Percentiles rank a stretch among this genome's conserved stretches.
These are phyloP conservation scores for Montipora efflorescens DNA, from an alignment of 64 coral and sea anemone genomes.

Conservation along the genomic window DNA sequence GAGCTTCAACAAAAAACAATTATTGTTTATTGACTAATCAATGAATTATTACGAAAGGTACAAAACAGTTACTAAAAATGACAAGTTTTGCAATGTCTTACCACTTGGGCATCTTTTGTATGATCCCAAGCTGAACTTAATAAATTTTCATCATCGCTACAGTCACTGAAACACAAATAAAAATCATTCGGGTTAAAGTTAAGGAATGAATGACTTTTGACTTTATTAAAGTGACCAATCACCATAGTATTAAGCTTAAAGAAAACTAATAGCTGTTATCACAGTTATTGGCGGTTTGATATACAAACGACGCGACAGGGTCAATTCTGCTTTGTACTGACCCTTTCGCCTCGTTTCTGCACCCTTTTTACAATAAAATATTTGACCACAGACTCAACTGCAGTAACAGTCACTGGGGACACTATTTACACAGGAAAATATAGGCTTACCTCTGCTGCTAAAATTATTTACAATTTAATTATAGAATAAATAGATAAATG, in stretches of 20 bases:
- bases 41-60: slow-evolving; percentile 20
- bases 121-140: slow-evolving; percentile 19
- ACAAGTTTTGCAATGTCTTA: slow-evolving; percentile 25
- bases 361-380: no score
- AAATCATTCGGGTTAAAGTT: slow-evolving; percentile 26
- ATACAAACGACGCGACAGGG: neutral
- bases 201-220: neutral
- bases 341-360: no score
- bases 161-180: slow-evolving; percentile 29
- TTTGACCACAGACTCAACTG: no score
- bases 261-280: slow-evolving; percentile 11
- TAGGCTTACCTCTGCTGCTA: no score
- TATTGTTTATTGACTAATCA: neutral
- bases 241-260: neutral
- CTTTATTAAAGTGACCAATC: neutral
- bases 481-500: no score
- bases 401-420: no score
- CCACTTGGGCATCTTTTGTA: slow-evolving; percentile 26
- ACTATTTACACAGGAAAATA: no score
- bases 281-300: neutral
- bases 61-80: slow-evolving; percentile 20
- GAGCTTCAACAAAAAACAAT: neutral
- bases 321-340: no score
- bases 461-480: no score
- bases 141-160: slow-evolving; percentile 1